Evolutionary conservation across 2,888 invertebrate species (phyloP), one percentile per base, ranked within the genome.

Genomic region (Pammene aurita): DNA sequence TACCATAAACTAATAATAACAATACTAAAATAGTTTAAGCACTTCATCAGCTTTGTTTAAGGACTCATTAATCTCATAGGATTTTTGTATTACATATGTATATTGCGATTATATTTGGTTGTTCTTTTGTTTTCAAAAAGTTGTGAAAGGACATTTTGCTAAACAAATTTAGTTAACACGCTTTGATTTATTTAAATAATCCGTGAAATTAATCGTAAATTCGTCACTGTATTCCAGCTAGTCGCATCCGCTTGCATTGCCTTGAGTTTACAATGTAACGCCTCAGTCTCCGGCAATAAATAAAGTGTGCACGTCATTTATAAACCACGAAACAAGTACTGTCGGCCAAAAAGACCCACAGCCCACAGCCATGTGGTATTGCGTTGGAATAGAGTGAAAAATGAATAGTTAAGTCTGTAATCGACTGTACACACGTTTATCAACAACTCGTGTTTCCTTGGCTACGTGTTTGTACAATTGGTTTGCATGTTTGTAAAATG

Each of bases 211-310:
- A 48, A 57, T 57, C 46, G 26, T 41, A 10, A 13, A 6, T n/a
- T 54, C 41, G 38, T 46, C 18, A 13, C 10, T 35, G 16, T 26
- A 34, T 11, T 42, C 35, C 9, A 16, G 48, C 57, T 35, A 52
- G 52, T 52, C 54, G 58, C 65, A 65, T 69, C 65, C 69, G 69
- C 34, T 54, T 54, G 54, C 44, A 65, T 69, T 60, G 54, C 69
- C 69, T 69, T 69, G 69, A 69, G 64, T 69, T 65, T 55, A 54
- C 69, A 69, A 69, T 69, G 64, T 60, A 64, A 65, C 64, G 65
- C 60, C 69, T 64, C 69, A 16, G 65, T 65, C 69, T 64, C 64
- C 13, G 41, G 65, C 48, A 60, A 58, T 65, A 69, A 65, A 69
- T 69, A 65, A 54, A 60, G 58, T 46, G 52, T 34, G 35, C 35